These are phyloP conservation scores for Pantherophis alleghaniensis DNA, from an alignment of 2,797 vertebrate genomes.

Conservation along the genomic window DNA sequence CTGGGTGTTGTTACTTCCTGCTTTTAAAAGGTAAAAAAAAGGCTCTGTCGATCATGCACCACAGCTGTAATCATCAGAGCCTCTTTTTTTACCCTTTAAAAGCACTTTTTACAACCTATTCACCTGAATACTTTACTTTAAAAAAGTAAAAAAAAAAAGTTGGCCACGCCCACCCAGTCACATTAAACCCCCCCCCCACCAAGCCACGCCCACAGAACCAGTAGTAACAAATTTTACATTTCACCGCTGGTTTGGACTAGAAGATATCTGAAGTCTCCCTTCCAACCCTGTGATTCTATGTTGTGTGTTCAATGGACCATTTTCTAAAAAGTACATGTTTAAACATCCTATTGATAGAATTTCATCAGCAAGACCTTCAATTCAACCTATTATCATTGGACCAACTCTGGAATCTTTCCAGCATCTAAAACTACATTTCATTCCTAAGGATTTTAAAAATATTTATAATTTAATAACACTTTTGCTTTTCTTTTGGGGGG, in stretches of 20 bases:
- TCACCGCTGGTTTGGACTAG: neutral
- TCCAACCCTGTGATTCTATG: neutral
- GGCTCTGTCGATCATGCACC: too few relatives aligned
- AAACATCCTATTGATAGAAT: neutral
- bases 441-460: neutral
- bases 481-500: neutral
- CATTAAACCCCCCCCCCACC: too few relatives aligned
- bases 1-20: too few relatives aligned
- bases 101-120: too few relatives aligned
- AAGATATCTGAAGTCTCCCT: neutral
- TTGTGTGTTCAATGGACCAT: neutral
- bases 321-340: neutral
- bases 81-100: too few relatives aligned
- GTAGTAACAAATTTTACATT: too few relatives aligned
- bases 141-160: too few relatives aligned
- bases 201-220: too few relatives aligned
- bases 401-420: neutral
- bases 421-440: neutral
- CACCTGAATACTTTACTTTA: too few relatives aligned
- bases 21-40: too few relatives aligned
- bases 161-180: too few relatives aligned
- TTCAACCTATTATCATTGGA: neutral
- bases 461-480: neutral
- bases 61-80: too few relatives aligned
- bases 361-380: neutral